A percentile compares a stretch with the other conserved stretches of the same genome.
phyloP scores from a whole-genome alignment of 2,797 vertebrate genomes.

The Iguana delicatissima region DNA sequence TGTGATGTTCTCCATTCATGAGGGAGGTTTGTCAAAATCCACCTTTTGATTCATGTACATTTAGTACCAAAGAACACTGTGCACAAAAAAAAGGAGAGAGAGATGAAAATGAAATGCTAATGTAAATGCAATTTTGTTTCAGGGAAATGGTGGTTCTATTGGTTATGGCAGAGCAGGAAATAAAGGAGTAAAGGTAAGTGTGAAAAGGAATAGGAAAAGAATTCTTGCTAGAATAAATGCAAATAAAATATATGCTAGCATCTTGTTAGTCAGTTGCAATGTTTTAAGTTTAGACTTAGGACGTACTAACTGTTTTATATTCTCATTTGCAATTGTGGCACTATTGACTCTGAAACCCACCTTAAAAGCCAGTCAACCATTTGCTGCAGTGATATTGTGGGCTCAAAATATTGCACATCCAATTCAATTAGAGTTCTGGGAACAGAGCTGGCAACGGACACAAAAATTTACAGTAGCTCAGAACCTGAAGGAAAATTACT shows the following conservation, averaged over 20 bases:
- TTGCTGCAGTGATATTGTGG: too few relatives aligned
- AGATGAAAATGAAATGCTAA: background rate
- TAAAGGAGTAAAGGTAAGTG: slow-evolving; percentile 23
- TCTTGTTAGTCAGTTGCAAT: too few relatives aligned
- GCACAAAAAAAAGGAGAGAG: background rate
- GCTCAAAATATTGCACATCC: too few relatives aligned
- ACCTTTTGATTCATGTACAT: background rate
- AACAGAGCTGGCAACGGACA: too few relatives aligned
- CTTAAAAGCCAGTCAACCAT: too few relatives aligned
- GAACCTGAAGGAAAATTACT: too few relatives aligned
- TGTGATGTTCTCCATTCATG: background rate
- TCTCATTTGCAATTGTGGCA: too few relatives aligned
- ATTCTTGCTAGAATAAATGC: background rate
- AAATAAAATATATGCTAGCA: background rate
- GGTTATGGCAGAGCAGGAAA: slow-evolving; percentile 10
- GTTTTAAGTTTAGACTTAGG: too few relatives aligned
- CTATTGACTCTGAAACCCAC: too few relatives aligned
- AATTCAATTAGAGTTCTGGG: too few relatives aligned
- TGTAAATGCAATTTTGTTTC: background rate
- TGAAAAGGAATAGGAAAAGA: background rate
- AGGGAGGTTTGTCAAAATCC: background rate
- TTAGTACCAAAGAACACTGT: background rate
- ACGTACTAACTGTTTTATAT: too few relatives aligned
- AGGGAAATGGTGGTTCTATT: slow-evolving; percentile 21
- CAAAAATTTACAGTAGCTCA: too few relatives aligned